Evolutionary conservation across 2,113 vertebrate genomes (phyloP), one percentile per base, ranked within the genome.

Genomic region (Formicarius rufipectus): DNA sequence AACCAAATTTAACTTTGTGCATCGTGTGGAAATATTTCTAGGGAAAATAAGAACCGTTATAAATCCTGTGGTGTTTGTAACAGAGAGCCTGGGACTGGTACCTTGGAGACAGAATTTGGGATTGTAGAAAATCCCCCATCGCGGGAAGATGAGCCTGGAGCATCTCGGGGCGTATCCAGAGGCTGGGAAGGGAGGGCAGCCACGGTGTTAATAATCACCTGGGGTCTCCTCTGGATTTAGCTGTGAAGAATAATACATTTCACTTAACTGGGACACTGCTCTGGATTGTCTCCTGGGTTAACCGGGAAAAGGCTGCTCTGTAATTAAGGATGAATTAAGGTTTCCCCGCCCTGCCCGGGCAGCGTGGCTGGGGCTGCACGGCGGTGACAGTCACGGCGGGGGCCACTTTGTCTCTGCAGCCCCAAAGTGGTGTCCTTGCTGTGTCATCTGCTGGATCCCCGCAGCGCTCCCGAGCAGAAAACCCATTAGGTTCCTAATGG

Each of bases 21-120:
- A 56, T 75, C 3, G 15, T 53, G 42, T 66, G 86, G 81, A 89
- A 93, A 73, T 31, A 79, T 87, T 85, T 85, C 72, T 42, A 15
- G 22, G 76, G 83, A 69, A 87, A 92, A 77, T 27, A 60, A 40
- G 83, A 84, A 30, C 80, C 20, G 42, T 55, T 74, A 55, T 42
- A 83, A 75, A 67, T 66, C n/a, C 91, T 92, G 88, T 49, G 72
- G 74, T 69, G 77, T 69, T 69, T 93, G 50, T 75, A 81, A 62
- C 68, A 40, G n/a, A 6, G 22, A 58, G 72, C 30, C 60, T 69
- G 62, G 53, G 53, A 37, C 27, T 0, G 18, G 52, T 37, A 33
- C 42, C 76, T 88, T 76, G 79, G 86, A 89, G 88, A 69, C 88
- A 17, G 50, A 42, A 24, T 33, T 7, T 49, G 52, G 35, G 35